Conservation (phyloP, 2,888 invertebrate genomes). For the Zeuzera pyrina region DNA sequence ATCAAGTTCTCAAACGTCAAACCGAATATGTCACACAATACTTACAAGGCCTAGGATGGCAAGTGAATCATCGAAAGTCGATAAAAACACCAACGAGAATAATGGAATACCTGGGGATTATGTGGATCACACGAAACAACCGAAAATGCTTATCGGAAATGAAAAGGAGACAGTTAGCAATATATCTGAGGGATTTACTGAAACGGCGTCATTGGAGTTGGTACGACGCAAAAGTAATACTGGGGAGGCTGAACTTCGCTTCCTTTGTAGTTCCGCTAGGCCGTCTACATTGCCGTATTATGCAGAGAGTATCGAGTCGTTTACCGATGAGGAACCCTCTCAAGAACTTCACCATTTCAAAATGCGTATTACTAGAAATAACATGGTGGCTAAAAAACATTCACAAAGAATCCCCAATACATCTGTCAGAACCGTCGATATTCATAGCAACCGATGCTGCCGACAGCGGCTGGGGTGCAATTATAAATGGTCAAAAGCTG, state of each 20-base stretch:
- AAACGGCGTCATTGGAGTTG: slow-evolving; percentile 5
- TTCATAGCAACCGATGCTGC: slow-evolving; percentile 11
- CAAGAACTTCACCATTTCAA: background rate
- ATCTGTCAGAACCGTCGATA: slow-evolving; percentile 3
- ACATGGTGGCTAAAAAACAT: slow-evolving; percentile 4
- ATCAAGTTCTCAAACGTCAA: slow-evolving; percentile 1
- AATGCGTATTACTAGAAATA: background rate
- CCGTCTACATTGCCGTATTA: slow-evolving; percentile 6
- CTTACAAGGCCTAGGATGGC: slow-evolving; percentile 2
- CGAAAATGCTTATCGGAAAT: slow-evolving; percentile 1
- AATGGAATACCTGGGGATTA: slow-evolving; percentile 11
- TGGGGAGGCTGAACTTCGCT: slow-evolving; percentile 12
- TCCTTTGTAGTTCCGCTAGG: slow-evolving; percentile 9
- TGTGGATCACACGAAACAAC: slow-evolving; percentile 12
- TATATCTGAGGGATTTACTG: background rate
- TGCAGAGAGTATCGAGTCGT: slow-evolving; percentile 5
- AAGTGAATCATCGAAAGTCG: slow-evolving; percentile 6
- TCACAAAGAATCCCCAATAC: slow-evolving; percentile 5
- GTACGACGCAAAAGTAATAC: slow-evolving; percentile 5
- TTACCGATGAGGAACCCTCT: slow-evolving; percentile 1
- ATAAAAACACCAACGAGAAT: slow-evolving; percentile 2
- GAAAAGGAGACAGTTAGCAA: slow-evolving; percentile 3
- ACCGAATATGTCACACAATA: background rate
- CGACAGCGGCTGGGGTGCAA: slow-evolving; percentile 10
- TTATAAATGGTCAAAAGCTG: slow-evolving; percentile 4